Evolutionary conservation across 2,797 vertebrate species (phyloP).

Genomic region (Acanthurus leucopareius): DNA sequence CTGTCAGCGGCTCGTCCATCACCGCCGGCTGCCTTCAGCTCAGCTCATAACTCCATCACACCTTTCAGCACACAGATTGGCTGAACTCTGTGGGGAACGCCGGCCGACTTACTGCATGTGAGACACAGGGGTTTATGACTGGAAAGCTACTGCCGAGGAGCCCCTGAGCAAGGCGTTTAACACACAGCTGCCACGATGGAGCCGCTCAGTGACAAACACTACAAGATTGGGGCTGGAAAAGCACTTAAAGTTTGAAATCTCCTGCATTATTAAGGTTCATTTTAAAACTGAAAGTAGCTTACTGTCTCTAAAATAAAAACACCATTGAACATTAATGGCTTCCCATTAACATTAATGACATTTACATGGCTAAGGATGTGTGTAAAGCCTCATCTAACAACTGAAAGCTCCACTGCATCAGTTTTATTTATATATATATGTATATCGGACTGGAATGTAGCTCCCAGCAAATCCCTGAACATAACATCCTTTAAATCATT

Average conservation of each 20-base stretch:
- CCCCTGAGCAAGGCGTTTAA: constrained; percentile 52
- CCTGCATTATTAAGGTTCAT: background rate
- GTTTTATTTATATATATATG: constrained; percentile 11
- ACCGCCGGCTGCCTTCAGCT: constrained; percentile 52
- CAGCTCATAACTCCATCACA: constrained; percentile 74
- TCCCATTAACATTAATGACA: constrained; percentile 18
- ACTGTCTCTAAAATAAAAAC: constrained; percentile 11
- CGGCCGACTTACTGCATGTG: constrained; percentile 28
- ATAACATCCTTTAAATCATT: constrained; percentile 51
- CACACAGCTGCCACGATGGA: background rate
- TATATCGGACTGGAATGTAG: background rate
- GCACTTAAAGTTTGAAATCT: background rate
- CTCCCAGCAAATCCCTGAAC: constrained; percentile 30
- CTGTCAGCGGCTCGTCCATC: constrained; percentile 72
- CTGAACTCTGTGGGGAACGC: constrained; percentile 50
- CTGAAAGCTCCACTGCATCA: background rate
- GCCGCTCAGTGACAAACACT: background rate
- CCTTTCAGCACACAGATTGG: constrained; percentile 76
- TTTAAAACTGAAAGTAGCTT: constrained; percentile 7
- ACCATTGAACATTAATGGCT: constrained; percentile 4
- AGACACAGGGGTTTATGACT: constrained; percentile 19
- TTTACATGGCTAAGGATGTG: constrained; percentile 22
- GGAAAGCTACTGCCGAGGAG: constrained; percentile 10
- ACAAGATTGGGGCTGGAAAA: background rate
- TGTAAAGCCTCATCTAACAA: constrained; percentile 24